Evolutionary conservation across 2,888 invertebrate genomes (phyloP).

Genomic region (Exocentrus adspersus): DNA sequence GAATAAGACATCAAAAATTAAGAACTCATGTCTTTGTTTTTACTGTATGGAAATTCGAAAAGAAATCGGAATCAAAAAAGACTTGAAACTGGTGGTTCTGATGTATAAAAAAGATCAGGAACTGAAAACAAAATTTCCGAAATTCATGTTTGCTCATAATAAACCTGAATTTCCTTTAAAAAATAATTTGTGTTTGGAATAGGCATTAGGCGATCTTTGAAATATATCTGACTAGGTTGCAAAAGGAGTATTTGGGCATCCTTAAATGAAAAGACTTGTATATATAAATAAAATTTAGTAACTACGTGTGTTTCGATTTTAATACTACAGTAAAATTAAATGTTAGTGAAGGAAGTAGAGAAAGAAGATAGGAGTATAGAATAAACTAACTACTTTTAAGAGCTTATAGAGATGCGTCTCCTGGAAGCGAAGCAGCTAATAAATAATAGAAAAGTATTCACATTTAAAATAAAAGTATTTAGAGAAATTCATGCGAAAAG

Average conservation of each 20-base stretch:
- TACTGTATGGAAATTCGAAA: too few relatives aligned
- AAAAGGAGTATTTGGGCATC: slow-evolving; percentile 2
- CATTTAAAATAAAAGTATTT: slow-evolving; percentile 37
- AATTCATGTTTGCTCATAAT: too few relatives aligned
- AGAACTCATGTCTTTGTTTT: too few relatives aligned
- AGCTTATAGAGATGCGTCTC: slow-evolving; percentile 58
- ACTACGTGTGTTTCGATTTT: slow-evolving; percentile 31
- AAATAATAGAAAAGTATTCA: slow-evolving; percentile 34
- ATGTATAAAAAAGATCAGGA: too few relatives aligned
- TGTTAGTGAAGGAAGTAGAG: slow-evolving; percentile 40
- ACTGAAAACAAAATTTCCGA: too few relatives aligned
- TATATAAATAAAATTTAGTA: slow-evolving; percentile 33
- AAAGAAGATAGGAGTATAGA: slow-evolving; percentile 34
- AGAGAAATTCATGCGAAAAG: slow-evolving; percentile 27
- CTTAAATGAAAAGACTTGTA: slow-evolving; percentile 28
- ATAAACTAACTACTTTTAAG: slow-evolving; percentile 24
- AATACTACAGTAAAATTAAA: slow-evolving; percentile 42
- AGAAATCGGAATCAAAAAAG: too few relatives aligned
- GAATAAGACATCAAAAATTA: too few relatives aligned
- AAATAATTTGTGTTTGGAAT: too few relatives aligned
- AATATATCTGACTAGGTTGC: too few relatives aligned
- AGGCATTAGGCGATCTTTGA: too few relatives aligned
- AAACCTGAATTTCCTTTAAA: too few relatives aligned
- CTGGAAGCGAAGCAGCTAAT: slow-evolving; percentile 45
- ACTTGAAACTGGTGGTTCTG: too few relatives aligned